phyloP scores from a whole-genome alignment of 92 coral and sea anemone species.

The Siderastrea siderea region DNA sequence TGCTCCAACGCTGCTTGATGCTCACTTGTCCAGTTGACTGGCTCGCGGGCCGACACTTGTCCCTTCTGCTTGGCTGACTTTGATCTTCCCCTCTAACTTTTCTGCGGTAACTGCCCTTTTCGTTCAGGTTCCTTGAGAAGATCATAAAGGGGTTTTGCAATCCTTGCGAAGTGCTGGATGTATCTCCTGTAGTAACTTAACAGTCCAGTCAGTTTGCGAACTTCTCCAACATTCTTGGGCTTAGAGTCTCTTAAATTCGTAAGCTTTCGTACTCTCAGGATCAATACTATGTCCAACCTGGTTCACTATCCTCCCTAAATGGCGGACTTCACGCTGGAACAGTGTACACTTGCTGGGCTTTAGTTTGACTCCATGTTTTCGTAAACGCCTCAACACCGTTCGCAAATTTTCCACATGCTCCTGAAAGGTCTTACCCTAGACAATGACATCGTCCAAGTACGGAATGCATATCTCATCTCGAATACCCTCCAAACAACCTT shows the following conservation, averaged over 20 bases:
- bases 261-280: constrained; percentile 27
- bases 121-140: too few species aligned
- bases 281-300: constrained; percentile 41
- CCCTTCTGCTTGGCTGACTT: too few species aligned
- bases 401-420: constrained; percentile 64
- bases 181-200: background rate
- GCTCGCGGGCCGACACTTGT: too few species aligned
- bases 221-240: too few species aligned
- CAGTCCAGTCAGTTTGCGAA: too few species aligned
- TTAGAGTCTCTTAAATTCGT: too few species aligned
- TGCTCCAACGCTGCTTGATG: too few species aligned
- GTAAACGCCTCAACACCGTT: constrained; percentile 36
- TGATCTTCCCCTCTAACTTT: too few species aligned
- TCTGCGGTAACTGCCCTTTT: too few species aligned
- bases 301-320: constrained; percentile 35
- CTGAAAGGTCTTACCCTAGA: constrained; percentile 52
- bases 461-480: constrained; percentile 57
- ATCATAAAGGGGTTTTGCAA: too few species aligned
- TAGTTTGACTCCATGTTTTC: constrained; percentile 36
- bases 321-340: constrained; percentile 45
- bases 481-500: constrained; percentile 51
- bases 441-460: constrained; percentile 62
- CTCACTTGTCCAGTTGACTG: too few species aligned
- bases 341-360: constrained; percentile 44
- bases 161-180: too few species aligned